Conservation (phyloP, 1,140 invertebrate species). For the Brachionus plicatilis region DNA sequence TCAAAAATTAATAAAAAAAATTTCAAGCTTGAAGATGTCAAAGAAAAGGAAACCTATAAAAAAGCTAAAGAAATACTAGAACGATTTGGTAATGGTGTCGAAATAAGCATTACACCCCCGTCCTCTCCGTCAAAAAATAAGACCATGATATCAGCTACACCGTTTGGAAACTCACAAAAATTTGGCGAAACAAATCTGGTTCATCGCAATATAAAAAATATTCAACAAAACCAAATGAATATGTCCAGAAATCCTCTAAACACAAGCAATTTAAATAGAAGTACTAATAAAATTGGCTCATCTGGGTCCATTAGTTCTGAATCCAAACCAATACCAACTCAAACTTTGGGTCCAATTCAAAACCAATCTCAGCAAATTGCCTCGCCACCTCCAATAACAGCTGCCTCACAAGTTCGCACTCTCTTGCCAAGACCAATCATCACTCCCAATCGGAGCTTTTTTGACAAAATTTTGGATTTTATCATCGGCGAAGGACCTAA, state of each 20-base stretch:
- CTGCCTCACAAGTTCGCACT: constrained; percentile 45
- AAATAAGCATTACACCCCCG: constrained; percentile 43
- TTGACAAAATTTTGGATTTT: constrained; percentile 86
- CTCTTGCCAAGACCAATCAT: constrained; percentile 59
- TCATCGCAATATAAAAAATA: background rate
- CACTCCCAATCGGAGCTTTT: constrained; percentile 62
- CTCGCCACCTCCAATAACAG: background rate
- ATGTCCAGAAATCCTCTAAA: background rate
- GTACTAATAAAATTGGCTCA: background rate
- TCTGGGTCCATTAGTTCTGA: background rate
- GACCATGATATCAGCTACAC: background rate
- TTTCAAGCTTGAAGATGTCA: constrained; percentile 75
- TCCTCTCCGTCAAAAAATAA: background rate
- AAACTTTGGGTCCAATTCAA: background rate
- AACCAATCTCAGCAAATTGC: background rate
- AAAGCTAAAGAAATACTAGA: constrained; percentile 84
- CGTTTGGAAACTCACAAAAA: background rate
- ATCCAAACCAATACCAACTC: background rate
- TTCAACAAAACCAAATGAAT: background rate
- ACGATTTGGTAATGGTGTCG: constrained; percentile 66
- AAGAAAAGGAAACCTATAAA: constrained; percentile 95
- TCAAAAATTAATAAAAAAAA: background rate
- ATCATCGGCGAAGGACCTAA: constrained; percentile 87
- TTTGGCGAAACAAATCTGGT: background rate
- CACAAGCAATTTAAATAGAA: constrained; percentile 19